Conservation (phyloP, 2,888 invertebrate species). For the Venusia cambrica region DNA sequence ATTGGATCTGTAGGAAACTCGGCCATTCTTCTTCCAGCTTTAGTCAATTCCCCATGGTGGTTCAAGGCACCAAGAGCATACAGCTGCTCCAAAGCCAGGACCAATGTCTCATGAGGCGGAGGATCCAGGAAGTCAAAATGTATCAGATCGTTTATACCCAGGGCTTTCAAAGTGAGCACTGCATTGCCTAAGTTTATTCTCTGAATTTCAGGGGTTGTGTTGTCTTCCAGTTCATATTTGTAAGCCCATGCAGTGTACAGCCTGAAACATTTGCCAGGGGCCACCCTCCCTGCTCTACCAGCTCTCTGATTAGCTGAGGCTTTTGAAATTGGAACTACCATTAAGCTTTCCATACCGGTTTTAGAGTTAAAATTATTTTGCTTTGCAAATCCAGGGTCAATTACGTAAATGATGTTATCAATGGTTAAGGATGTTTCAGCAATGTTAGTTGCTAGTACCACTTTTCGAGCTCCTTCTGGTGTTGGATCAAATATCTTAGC, state of each 20-base stretch:
- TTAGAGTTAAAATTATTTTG: slow-evolving; percentile 99
- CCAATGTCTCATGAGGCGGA: slow-evolving; percentile 95
- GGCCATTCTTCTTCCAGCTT: slow-evolving; percentile 98
- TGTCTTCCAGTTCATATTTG: slow-evolving; percentile 98
- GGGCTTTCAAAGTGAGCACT: slow-evolving; percentile 96
- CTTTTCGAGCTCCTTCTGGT: slow-evolving; percentile 97
- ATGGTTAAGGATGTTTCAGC: slow-evolving; percentile 99
- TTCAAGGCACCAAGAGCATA: slow-evolving; percentile 98
- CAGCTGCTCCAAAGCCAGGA: slow-evolving; percentile 96
- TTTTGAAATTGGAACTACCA: slow-evolving; percentile 99
- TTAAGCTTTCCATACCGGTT: slow-evolving; percentile 98
- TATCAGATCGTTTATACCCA: slow-evolving; percentile 98
- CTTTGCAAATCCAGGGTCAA: slow-evolving; percentile 99
- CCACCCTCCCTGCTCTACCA: slow-evolving; percentile 96
- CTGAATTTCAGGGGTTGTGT: slow-evolving; percentile 99
- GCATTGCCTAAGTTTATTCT: slow-evolving; percentile 98
- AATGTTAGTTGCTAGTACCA: slow-evolving; percentile 98
- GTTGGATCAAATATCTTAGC: slow-evolving; percentile 99
- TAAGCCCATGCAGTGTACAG: slow-evolving; percentile 99
- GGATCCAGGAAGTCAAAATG: slow-evolving; percentile 99
- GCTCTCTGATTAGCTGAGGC: slow-evolving; percentile 99
- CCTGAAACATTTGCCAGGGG: slow-evolving; percentile 98
- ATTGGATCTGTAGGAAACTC: slow-evolving; percentile 99
- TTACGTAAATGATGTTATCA: slow-evolving; percentile 98
- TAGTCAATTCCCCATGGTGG: slow-evolving; percentile 98